phyloP scores from a whole-genome alignment of 1,140 invertebrate genomes.

The Rhopalosiphum maidis region DNA sequence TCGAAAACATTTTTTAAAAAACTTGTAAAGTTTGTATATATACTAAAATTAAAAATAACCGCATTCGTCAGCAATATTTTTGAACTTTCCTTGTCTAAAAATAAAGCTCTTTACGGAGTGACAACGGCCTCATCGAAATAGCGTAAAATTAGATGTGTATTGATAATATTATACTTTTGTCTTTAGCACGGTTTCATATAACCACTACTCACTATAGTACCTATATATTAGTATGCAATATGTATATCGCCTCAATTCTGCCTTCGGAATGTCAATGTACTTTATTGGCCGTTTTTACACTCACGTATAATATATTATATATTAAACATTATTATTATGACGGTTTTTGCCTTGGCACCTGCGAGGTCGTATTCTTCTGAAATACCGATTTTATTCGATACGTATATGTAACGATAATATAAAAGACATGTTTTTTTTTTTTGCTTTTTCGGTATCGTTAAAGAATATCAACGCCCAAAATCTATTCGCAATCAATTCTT shows the following conservation, averaged over 20 bases:
- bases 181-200: not conserved
- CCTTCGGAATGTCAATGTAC: slow-evolving; percentile 28
- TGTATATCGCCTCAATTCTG: not conserved
- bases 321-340: not conserved
- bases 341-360: slow-evolving; percentile 41
- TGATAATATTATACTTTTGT: not conserved
- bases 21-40: no score
- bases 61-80: not conserved
- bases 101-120: not conserved
- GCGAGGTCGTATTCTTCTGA: slow-evolving; percentile 50
- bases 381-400: slow-evolving; percentile 27
- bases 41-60: no score
- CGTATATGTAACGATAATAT: not conserved
- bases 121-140: not conserved
- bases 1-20: no score
- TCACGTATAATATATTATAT: not conserved
- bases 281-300: not conserved
- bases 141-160: not conserved
- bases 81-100: not conserved
- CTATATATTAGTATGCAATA: not conserved
- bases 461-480: slow-evolving; percentile 41
- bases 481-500: slow-evolving; percentile 3
- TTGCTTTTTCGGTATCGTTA: not conserved
- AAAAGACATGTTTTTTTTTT: slow-evolving; percentile 3
- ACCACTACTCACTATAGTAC: not conserved